phyloP scores from a whole-genome alignment of 2,888 invertebrate species.

The Eupeodes luniger region DNA sequence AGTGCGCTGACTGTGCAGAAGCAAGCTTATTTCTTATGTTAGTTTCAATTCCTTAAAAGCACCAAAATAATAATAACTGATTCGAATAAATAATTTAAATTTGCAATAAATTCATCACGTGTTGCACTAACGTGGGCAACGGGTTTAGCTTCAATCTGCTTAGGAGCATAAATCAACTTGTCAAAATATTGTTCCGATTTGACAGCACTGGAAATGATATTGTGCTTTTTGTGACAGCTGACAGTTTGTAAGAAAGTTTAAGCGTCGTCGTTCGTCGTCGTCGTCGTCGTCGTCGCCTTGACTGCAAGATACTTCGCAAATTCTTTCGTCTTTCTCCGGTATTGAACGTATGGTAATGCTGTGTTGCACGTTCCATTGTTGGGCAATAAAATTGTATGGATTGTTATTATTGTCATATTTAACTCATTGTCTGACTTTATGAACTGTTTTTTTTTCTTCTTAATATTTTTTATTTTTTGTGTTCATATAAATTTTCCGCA shows the following conservation, averaged over 20 bases:
- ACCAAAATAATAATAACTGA: neutral
- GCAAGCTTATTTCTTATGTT: too few species aligned
- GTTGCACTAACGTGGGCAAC: neutral
- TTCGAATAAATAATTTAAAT: conserved; percentile 6
- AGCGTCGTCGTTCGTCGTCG: neutral
- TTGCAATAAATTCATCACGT: conserved; percentile 11
- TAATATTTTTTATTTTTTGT: too few species aligned
- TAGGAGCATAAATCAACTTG: neutral
- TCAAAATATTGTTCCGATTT: neutral
- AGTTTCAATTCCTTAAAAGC: neutral
- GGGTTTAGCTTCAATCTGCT: neutral
- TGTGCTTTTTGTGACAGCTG: conserved; percentile 16
- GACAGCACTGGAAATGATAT: neutral
- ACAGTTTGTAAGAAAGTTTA: neutral
- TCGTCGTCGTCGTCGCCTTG: neutral
- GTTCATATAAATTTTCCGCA: neutral
- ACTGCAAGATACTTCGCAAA: neutral
- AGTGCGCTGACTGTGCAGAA: neutral
- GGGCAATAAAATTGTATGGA: neutral
- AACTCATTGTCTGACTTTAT: neutral
- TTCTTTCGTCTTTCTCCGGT: neutral
- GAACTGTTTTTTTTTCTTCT: too few species aligned
- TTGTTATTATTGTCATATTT: neutral
- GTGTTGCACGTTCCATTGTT: neutral
- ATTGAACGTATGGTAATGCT: neutral